Evolutionary conservation across 2,797 vertebrate species (phyloP).

Genomic region (Pelochelys cantorii): DNA sequence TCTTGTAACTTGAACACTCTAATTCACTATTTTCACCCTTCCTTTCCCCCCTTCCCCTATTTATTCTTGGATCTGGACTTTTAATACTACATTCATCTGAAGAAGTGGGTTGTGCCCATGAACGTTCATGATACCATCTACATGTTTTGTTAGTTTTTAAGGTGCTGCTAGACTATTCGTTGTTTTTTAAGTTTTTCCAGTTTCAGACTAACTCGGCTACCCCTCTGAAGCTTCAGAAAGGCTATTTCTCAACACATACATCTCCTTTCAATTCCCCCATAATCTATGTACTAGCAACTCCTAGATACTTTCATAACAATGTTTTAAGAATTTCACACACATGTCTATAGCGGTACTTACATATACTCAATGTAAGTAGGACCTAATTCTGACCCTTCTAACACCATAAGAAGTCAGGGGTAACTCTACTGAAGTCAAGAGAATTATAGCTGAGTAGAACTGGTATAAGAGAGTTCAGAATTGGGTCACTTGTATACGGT

Average conservation of each 20-base stretch:
- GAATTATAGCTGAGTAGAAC: conserved; percentile 11
- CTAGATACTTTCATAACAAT: neutral
- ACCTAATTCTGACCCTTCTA: neutral
- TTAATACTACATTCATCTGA: too few relatives aligned
- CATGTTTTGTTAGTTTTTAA: too few relatives aligned
- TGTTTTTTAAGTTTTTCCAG: too few relatives aligned
- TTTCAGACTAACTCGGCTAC: too few relatives aligned
- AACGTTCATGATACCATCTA: too few relatives aligned
- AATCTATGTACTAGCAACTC: neutral
- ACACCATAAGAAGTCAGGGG: neutral
- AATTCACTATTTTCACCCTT: too few relatives aligned
- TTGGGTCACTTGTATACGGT: neutral
- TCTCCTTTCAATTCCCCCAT: neutral
- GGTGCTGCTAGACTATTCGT: too few relatives aligned
- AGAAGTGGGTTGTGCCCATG: too few relatives aligned
- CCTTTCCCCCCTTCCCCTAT: too few relatives aligned
- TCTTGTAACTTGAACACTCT: too few relatives aligned
- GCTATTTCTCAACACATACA: neutral
- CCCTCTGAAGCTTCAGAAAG: neutral
- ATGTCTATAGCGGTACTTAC: neutral
- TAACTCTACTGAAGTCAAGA: conserved; percentile 34
- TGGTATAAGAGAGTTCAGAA: conserved; percentile 11
- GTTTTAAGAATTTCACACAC: neutral
- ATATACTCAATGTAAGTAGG: neutral
- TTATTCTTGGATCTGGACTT: too few relatives aligned